Evolutionary conservation across 2,888 invertebrate species (phyloP), one percentile per base, ranked within the genome.

Genomic region (Drosophila paramelanica): DNA sequence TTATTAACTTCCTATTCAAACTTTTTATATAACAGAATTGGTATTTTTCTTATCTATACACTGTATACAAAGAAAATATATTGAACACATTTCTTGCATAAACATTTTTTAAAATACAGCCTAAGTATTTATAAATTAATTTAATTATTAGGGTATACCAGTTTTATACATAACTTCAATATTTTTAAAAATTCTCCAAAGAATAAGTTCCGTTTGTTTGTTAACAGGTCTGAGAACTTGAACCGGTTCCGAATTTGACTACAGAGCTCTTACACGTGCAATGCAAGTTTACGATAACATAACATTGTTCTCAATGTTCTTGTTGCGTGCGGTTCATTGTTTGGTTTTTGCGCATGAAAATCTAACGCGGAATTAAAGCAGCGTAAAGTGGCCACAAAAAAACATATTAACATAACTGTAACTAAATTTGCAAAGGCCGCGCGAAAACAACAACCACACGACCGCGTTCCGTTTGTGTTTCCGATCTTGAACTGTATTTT

Each of bases 251-350:
- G 4, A 17, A 1, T 3, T 3, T 20, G 27, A 31, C n/a, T 13
- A 17, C 42, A 39, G 38, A 53, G 43, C 50, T 20, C 13, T 33
- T 39, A 59, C 74, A 78, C 75, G 77, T 76, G 67, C 50, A 64
- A 31, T 50, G 43, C 23, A 5, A 53, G 49, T 42, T 47, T 49
- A 49, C 79, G 62, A 72, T 79, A 75, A 60, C 76, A 67, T 59
- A 67, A 78, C 78, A 78, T 78, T 78, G 68, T 79, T 79, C 68
- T 76, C 74, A 47, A 69, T 80, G 80, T 77, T 77, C 81, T 79
- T 80, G 78, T 80, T 80, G 78, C 81, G 81, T 77, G 81, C 80
- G 78, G 78, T 77, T 66, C 73, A 47, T 45, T 67, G 72, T 58
- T 77, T 57, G 58, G 50, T 67, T 47, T 36, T 51, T 46, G 79